Evolutionary conservation across 2,797 vertebrate genomes (phyloP).

Genomic region (Adelosebastes latens): DNA sequence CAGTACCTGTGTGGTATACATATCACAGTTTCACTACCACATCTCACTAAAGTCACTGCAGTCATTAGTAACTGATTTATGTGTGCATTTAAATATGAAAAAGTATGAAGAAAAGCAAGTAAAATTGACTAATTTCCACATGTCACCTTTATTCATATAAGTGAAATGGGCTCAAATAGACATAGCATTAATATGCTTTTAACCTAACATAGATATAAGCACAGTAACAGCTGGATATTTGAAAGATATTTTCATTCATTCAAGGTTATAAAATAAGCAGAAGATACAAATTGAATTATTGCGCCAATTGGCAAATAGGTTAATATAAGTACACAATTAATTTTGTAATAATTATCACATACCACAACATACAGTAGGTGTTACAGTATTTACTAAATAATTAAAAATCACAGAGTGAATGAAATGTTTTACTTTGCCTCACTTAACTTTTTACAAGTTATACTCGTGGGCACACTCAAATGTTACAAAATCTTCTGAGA

Average conservation of each 20-base stretch:
- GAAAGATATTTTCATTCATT: slow-evolving; percentile 4
- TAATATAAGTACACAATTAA: neutral
- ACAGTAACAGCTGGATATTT: slow-evolving; percentile 5
- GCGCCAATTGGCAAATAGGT: neutral
- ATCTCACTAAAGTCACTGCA: neutral
- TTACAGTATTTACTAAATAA: neutral
- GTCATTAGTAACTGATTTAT: neutral
- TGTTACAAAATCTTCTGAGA: neutral
- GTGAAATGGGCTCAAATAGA: neutral
- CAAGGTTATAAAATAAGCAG: neutral
- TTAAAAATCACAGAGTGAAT: no score
- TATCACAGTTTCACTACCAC: neutral
- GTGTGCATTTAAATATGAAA: neutral
- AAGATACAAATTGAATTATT: neutral
- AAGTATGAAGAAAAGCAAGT: neutral
- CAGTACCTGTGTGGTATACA: neutral
- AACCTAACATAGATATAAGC: slow-evolving; percentile 8
- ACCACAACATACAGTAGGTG: neutral
- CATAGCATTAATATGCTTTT: neutral
- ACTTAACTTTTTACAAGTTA: no score
- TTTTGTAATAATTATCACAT: neutral
- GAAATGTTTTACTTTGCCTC: no score
- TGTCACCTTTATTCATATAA: slow-evolving; percentile 31
- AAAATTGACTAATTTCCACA: neutral
- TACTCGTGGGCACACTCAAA: no score